Base-by-base conservation (phyloP, 2,888 invertebrate genomes). In the Tenthredo distinguenda region DNA sequence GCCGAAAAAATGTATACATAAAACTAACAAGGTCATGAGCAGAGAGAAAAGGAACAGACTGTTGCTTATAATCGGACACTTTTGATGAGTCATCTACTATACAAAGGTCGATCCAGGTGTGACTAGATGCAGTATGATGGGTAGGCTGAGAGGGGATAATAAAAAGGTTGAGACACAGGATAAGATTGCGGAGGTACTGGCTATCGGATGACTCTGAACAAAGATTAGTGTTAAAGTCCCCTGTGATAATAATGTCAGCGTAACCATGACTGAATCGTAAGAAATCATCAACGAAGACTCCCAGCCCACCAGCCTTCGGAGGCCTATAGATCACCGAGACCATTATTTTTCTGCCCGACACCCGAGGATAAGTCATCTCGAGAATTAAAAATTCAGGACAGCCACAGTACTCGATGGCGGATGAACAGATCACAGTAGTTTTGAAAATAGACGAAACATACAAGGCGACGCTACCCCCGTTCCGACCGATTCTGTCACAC, bases 171-270 rank as follows among this genome's bases (percentile, higher is more conserved):
- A 50, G 58, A n/a, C 68, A 50, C 7, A 34, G 31, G 31, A 84
- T 81, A 5, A 84, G 50, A 15, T 85, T 68, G 7, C 72, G 83
- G 2, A 86, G 55, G n/a, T 65, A 86, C 2, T n/a, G 9, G 15
- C 74, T 62, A 5, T 79, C 85, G n/a, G 5, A 50, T 12, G 58
- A 34, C 10, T 65, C 76, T 0, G 34, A 26, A 65, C 71, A 81
- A 0, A 86, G 43, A 37, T 87, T 40, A 1, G 81, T 55, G 10
- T 87, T 87, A 62, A 83, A 86, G 31, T 87, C 87, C 7, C 86
- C 85, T 65, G 85, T 74, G 5, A 87, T 72, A 4, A 86, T 62
- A 34, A 82, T 84, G n/a, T 68, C 15, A 15, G 31, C 18, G 71
- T 84, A 87, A 31, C 83, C 71, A 18, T 86, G 86, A 15, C 47